phyloP scores from a whole-genome alignment of 2,888 invertebrate species.

The Ophion ventricosus region DNA sequence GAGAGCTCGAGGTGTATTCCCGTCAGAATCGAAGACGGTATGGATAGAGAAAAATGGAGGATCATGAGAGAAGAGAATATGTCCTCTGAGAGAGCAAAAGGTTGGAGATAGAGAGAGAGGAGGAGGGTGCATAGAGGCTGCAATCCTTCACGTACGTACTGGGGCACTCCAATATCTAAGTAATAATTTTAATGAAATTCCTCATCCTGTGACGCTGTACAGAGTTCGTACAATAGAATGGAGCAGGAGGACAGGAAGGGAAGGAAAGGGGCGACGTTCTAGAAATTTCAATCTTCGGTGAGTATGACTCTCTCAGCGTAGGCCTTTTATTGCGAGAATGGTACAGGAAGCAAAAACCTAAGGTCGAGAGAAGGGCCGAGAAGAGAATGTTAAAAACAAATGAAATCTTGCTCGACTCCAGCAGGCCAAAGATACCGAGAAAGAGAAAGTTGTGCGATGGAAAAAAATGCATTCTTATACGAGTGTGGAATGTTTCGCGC shows the following conservation, averaged over 20 bases:
- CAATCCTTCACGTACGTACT: constrained; percentile 77
- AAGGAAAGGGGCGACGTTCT: constrained; percentile 64
- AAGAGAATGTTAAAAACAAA: constrained; percentile 13
- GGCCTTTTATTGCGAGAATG: constrained; percentile 1
- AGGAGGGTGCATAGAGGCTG: constrained; percentile 41
- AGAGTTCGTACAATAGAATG: constrained; percentile 35
- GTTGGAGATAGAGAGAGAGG: not conserved
- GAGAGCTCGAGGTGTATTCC: not conserved
- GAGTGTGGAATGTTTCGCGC: constrained; percentile 27
- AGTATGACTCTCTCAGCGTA: constrained; percentile 70
- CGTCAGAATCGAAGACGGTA: not conserved
- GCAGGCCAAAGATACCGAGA: not conserved
- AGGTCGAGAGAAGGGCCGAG: not conserved
- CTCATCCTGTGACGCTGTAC: constrained; percentile 66
- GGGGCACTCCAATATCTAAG: constrained; percentile 79
- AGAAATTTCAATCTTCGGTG: constrained; percentile 79
- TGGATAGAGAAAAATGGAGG: not conserved
- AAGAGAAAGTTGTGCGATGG: not conserved
- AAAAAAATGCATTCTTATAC: constrained; percentile 66
- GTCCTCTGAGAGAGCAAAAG: not conserved
- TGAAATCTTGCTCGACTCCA: constrained; percentile 1
- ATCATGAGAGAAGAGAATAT: not conserved
- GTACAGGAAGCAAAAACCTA: constrained; percentile 1
- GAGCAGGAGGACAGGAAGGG: not conserved
- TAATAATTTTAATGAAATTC: constrained; percentile 83